Base-by-base conservation (phyloP, 2,113 vertebrate genomes). In the Mixornis gularis region DNA sequence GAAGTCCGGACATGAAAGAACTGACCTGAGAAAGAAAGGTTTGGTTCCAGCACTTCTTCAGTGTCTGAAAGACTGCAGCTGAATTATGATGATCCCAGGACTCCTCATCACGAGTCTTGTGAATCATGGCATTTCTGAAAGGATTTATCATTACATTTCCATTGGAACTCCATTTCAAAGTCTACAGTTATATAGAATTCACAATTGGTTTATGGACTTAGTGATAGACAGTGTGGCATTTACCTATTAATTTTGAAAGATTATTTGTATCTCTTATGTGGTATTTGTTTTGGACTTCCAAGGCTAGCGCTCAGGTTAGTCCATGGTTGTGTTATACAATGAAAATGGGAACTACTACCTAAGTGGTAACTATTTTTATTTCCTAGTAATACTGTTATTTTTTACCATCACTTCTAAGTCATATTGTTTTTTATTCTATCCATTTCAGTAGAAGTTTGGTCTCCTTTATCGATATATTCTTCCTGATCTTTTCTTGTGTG, bases 371-470 rank as follows among this genome's bases (percentile, higher is more conserved):
- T 26, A 9, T 51, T 91, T 63, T 48, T 79, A 36, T 65, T 70
- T 78, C 30, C 59, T 60, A 59, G 38, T 48, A 63, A 59, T 74
- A 71, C 7, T 5, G 1, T 55, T 71, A 25, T n/a, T 93, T 81
- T 68, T 69, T 74, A 40, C 29, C 24, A 40, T 74, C 17, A 10
- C 9, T 70, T 87, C 48, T 62, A 43, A 68, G 29, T 49, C 22
- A n/a, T 76, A 7, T 0, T 29, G 7, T 0, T 48, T 71, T 73
- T 69, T 44, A 49, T 68, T 49, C 58, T 56, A 19, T 66, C 15
- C 5, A 11, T 40, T 76, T 26, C 38, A 70, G 10, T 64, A 41
- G 19, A 63, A 60, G 5, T 52, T 62, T 68, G 3, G 12, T 79
- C 29, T 65, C 40, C 22, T 89, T 87, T 48, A 44, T 71, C 7